Evolutionary conservation across 2,888 invertebrate genomes (phyloP), one percentile per base, ranked within the genome.

Genomic region (Oligia fasciuncula): DNA sequence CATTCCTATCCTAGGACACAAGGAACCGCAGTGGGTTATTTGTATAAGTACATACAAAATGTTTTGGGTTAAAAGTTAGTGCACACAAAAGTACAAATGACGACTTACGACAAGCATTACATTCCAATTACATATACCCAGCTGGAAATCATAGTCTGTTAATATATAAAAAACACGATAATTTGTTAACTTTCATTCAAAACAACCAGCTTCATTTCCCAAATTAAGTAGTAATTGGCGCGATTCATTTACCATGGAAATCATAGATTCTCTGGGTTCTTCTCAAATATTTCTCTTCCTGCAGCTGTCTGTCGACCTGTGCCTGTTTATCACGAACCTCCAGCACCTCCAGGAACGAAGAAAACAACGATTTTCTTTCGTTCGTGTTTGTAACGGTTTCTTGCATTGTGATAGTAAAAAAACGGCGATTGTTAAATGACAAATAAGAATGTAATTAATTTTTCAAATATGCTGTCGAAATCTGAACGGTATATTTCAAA

Each of bases 341-440:
- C 84, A 96, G 87, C 76, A 95, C 94, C 79, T 96, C 96, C 89
- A 97, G 90, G 83, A 95, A 94, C 40, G 96, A 95, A 63, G 96
- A 95, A 93, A 96, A 95, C 84, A 97, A 88, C 73, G 96, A 95
- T 95, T 95, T 96, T 89, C 93, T 93, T 91, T 96, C 95, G 90
- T 91, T 94, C 86, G 94, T 90, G 90, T 94, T 96, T 89, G 94
- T 96, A 96, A 96, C 96, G 96, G 96, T 96, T 95, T 96, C 96
- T 94, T 96, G 95, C 96, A 96, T 96, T 93, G 91, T 94, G 87
- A 84, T 90, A 83, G 87, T 84, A 87, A 88, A 90, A 90, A 90
- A 88, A 81, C 70, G 51, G 49, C 68, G 76, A 69, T 79, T 82
- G 51, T 57, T 83, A 69, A 78, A 65, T 78, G 77, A 77, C 40